phyloP scores from a whole-genome alignment of 2,113 vertebrate species.

The Myotis davidii region DNA sequence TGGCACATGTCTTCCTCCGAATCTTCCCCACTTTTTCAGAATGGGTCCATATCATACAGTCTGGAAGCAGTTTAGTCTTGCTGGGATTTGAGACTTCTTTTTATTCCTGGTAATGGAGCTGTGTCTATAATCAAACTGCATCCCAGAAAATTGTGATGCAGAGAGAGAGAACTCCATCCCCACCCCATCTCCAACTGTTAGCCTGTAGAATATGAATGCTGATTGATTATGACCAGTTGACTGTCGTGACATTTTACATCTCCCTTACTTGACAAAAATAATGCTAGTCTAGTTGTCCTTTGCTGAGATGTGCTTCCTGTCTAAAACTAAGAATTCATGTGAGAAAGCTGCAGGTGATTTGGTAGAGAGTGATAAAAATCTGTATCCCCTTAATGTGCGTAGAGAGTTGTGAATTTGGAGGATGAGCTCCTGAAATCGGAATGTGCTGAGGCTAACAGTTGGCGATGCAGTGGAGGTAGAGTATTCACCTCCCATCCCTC shows the following conservation, averaged over 20 bases:
- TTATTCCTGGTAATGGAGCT: background rate
- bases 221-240: background rate
- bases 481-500: background rate
- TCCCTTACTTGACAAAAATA: background rate
- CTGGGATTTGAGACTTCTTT: conserved; percentile 11
- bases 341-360: conserved; percentile 4
- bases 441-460: background rate
- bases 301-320: background rate
- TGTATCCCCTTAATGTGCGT: background rate
- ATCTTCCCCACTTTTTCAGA: conserved; percentile 25
- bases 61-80: conserved; percentile 2
- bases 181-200: background rate
- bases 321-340: conserved; percentile 38
- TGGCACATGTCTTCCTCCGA: background rate
- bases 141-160: background rate
- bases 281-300: background rate
- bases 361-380: background rate
- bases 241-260: background rate
- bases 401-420: background rate
- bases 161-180: background rate
- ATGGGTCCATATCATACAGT: background rate
- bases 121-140: background rate
- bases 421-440: background rate
- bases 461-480: background rate
- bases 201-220: background rate